A percentile compares a stretch with the other conserved stretches of the same genome.
Conservation (phyloP, 1,140 invertebrate species). For the Zaprionus taronus region DNA sequence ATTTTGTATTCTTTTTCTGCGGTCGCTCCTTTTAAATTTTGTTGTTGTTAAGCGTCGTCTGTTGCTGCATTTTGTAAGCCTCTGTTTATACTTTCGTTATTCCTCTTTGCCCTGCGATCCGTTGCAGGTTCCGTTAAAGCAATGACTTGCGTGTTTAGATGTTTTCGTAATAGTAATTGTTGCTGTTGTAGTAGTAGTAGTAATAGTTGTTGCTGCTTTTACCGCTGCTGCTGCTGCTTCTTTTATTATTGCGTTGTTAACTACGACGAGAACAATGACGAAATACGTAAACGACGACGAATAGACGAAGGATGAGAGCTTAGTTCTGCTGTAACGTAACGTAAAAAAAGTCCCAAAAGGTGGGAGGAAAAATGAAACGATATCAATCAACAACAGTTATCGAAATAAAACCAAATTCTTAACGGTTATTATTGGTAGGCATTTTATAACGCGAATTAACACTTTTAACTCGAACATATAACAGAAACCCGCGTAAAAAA, state of each 20-base stretch:
- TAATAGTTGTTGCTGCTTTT: conserved; percentile 8
- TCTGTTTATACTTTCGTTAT: conserved; percentile 28
- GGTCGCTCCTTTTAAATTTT: conserved; percentile 25
- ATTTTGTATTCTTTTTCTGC: conserved; percentile 6
- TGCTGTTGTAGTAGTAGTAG: conserved; percentile 23
- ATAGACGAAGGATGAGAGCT: conserved; percentile 62
- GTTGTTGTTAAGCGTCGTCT: conserved; percentile 10
- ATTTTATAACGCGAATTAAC: background rate
- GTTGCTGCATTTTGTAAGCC: conserved; percentile 58
- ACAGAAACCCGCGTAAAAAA: background rate
- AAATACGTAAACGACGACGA: conserved; percentile 47
- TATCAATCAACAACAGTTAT: background rate
- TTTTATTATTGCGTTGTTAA: conserved; percentile 33
- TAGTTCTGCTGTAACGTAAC: conserved; percentile 41
- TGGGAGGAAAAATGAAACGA: background rate
- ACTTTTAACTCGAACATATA: background rate
- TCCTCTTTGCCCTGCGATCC: conserved; percentile 28
- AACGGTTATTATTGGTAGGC: background rate
- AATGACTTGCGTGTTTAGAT: conserved; percentile 37
- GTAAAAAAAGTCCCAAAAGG: conserved; percentile 29
- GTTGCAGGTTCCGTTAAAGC: conserved; percentile 52
- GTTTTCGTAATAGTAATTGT: conserved; percentile 17
- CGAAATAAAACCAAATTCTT: background rate
- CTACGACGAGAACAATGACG: conserved; percentile 44
- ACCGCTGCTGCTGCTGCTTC: conserved; percentile 1